Evolutionary conservation across 2,888 invertebrate species (phyloP).

Genomic region (Sphaerophoria taeniata): DNA sequence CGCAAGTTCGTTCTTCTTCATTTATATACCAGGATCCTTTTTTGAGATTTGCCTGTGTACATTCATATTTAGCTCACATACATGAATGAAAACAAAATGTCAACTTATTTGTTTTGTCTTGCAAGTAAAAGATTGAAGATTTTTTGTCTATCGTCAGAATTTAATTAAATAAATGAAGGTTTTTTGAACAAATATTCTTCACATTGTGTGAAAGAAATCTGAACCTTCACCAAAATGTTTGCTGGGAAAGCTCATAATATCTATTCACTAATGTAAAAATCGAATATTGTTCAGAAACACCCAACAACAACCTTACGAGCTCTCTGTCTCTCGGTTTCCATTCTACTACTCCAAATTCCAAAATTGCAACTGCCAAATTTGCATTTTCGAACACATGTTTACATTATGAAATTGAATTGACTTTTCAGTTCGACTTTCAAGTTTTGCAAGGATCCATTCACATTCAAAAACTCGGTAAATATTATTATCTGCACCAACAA

Average conservation of each 20-base stretch:
- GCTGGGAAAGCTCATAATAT: background rate
- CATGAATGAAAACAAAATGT: too few relatives aligned
- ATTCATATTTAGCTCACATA: too few relatives aligned
- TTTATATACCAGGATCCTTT: too few relatives aligned
- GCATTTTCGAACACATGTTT: constrained; percentile 64
- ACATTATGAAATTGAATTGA: constrained; percentile 67
- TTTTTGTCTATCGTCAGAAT: too few relatives aligned
- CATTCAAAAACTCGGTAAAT: constrained; percentile 59
- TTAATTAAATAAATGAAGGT: too few relatives aligned
- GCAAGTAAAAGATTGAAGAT: too few relatives aligned
- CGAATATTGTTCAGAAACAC: constrained; percentile 46
- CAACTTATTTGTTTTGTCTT: too few relatives aligned
- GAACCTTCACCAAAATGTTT: too few relatives aligned
- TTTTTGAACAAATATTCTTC: too few relatives aligned
- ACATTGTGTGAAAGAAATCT: too few relatives aligned
- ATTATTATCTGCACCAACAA: constrained; percentile 44
- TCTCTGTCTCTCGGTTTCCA: background rate
- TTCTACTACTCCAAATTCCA: background rate
- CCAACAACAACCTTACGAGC: background rate
- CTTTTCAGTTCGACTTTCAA: constrained; percentile 59
- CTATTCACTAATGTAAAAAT: constrained; percentile 41
- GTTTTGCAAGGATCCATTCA: constrained; percentile 55
- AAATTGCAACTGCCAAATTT: constrained; percentile 48
- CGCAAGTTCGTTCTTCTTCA: too few relatives aligned
- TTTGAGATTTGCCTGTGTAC: too few relatives aligned